Percentiles rank a stretch among this genome's conserved stretches.
Evolutionary conservation across 1,140 invertebrate genomes (phyloP).

Genomic region (Spodoptera litura): DNA sequence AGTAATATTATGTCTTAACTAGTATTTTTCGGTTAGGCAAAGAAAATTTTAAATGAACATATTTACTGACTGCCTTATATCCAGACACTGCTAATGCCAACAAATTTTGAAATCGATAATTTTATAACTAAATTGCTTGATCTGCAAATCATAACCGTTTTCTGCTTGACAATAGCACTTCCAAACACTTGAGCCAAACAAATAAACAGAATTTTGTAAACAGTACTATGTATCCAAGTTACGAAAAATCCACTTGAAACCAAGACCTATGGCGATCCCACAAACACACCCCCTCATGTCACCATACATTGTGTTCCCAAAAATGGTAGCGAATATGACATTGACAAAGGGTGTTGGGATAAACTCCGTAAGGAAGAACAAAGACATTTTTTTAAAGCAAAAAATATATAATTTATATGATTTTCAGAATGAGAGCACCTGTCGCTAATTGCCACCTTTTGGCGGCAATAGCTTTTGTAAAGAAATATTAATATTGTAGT

Average conservation of each 20-base stretch:
- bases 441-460: constrained; percentile 84
- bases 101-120: too few relatives aligned
- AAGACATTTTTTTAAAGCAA: constrained; percentile 60
- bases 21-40: too few relatives aligned
- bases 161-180: too few relatives aligned
- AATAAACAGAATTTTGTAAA: not conserved
- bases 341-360: constrained; percentile 81
- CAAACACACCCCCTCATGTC: constrained; percentile 70
- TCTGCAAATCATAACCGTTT: too few relatives aligned
- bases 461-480: constrained; percentile 77
- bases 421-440: constrained; percentile 76
- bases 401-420: constrained; percentile 77
- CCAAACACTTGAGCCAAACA: too few relatives aligned
- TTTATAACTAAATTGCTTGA: too few relatives aligned
- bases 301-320: constrained; percentile 75
- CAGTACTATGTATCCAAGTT: not conserved
- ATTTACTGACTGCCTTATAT: too few relatives aligned
- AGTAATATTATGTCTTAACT: too few relatives aligned
- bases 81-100: too few relatives aligned
- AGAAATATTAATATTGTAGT: constrained; percentile 54
- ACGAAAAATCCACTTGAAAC: not conserved
- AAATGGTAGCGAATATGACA: constrained; percentile 80
- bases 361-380: constrained; percentile 69
- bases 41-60: too few relatives aligned
- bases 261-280: constrained; percentile 29